A percentile compares a stretch with the other conserved stretches of the same genome.
These are phyloP conservation scores for Acronicta psi DNA, from an alignment of 2,888 invertebrate genomes.

Conservation along the genomic window DNA sequence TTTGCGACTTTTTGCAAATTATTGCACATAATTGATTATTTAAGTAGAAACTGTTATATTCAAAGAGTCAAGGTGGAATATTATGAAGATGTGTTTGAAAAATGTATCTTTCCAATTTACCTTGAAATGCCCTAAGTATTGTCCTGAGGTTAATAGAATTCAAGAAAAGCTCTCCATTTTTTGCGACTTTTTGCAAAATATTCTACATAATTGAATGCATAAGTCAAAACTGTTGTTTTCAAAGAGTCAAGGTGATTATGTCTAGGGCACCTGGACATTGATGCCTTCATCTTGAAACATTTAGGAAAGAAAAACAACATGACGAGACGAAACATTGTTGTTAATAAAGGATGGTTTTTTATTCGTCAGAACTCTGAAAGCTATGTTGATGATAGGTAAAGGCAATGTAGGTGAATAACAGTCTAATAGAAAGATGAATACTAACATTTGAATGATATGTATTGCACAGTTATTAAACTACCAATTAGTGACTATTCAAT, in stretches of 20 bases:
- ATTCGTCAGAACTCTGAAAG: no score
- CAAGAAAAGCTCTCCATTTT: conserved; percentile 30
- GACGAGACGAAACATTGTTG: no score
- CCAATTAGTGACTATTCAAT: background rate
- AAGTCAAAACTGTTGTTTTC: conserved; percentile 35
- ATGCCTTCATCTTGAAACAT: no score
- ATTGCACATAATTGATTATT: conserved; percentile 4
- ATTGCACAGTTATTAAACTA: no score
- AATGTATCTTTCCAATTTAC: no score
- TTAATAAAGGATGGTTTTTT: no score
- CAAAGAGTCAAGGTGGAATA: conserved; percentile 6
- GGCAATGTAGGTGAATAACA: no score
- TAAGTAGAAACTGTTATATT: conserved; percentile 34
- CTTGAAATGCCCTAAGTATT: conserved; percentile 8
- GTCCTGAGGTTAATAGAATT: conserved; percentile 30
- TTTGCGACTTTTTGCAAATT: conserved; percentile 11
- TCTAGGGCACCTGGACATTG: conserved; percentile 1
- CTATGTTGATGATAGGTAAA: no score
- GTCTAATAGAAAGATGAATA: no score
- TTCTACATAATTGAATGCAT: conserved; percentile 5
- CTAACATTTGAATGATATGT: no score
- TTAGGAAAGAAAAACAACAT: no score
- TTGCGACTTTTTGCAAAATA: conserved; percentile 9
- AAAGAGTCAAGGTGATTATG: conserved; percentile 7
- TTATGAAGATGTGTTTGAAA: no score